Evolutionary conservation across 2,888 invertebrate species (phyloP).

Genomic region (Flexamia atlantica): DNA sequence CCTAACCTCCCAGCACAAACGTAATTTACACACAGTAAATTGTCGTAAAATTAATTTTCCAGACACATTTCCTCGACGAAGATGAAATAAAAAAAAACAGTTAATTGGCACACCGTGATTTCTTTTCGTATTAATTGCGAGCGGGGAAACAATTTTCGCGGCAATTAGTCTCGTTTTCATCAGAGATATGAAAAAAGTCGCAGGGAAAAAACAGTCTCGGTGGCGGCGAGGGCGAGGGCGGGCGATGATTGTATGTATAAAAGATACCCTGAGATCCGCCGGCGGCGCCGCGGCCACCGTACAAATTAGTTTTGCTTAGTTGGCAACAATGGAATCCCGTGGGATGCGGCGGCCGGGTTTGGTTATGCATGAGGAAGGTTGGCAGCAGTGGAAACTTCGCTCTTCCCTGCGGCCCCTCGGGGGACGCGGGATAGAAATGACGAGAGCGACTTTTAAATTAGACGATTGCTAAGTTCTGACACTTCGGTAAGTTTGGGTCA

Average conservation of each 20-base stretch:
- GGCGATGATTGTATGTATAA: slow-evolving; percentile 54
- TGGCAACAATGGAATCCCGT: slow-evolving; percentile 61
- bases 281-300: slow-evolving; percentile 42
- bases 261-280: slow-evolving; percentile 44
- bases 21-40: no score
- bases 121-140: slow-evolving; percentile 48
- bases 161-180: slow-evolving; percentile 57
- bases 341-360: background rate
- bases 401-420: no score
- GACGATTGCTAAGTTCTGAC: no score
- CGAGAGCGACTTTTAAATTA: no score
- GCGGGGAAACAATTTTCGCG: slow-evolving; percentile 44
- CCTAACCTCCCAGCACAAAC: no score
- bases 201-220: no score
- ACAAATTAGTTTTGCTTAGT: slow-evolving; percentile 66
- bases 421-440: no score
- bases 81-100: slow-evolving; percentile 25
- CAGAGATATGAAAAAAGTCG: slow-evolving; percentile 57
- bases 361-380: slow-evolving; percentile 45
- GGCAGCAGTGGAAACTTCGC: background rate
- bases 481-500: no score
- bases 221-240: background rate
- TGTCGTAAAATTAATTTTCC: background rate
- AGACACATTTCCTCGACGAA: background rate
- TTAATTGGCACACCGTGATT: slow-evolving; percentile 32